Base-by-base conservation (phyloP, 2,888 invertebrate genomes). In the Eristalis tenax region DNA sequence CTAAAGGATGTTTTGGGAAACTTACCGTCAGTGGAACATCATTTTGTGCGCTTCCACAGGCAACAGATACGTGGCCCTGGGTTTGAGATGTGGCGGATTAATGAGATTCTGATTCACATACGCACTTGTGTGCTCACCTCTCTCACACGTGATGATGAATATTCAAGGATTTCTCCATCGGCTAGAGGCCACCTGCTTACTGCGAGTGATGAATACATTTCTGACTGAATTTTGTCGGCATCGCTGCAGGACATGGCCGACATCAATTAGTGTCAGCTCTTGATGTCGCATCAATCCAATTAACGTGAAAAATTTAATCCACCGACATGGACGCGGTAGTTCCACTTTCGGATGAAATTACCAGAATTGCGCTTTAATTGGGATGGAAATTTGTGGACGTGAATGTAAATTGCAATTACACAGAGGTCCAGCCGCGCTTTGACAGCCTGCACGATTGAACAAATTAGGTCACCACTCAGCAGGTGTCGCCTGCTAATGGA, bases 291-390 rank as follows among this genome's bases (percentile, higher is more conserved):
- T 75, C 66, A 56, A 84, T 84, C 40, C 69, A 80, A 80, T 84
- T 80, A 84, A 71, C 56, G 61, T 76, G 80, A 66, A 76, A 84
- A 71, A 71, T 76, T 66, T 32, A 80, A 80, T 76, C 56, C 32
- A 18, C 50, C 32, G 43, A 35, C 22, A 23, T 28, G 70, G 43
- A 28, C 40, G 32, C 73, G 56, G 75, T 71, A 63, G 28, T 66
- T 18, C 11, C 11, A 50, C 8, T 50, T 50, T 68, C 66, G 8
- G 10, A 50, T 22, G 18, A 61, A 61, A 83, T 83, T 68, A 63
- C 66, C 22, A 26, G 38, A n/a, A 70, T 11, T 50, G 50, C 50
- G 6, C 18, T 66, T 77, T 56, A 68, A 73, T 61, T 56, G 22
- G 57, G 56, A 40, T 40, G 64, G 22, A 57, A 40, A 11, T 23